These are phyloP conservation scores for Macrostomum lignano DNA, from an alignment of 1,140 invertebrate species.

Conservation along the genomic window DNA sequence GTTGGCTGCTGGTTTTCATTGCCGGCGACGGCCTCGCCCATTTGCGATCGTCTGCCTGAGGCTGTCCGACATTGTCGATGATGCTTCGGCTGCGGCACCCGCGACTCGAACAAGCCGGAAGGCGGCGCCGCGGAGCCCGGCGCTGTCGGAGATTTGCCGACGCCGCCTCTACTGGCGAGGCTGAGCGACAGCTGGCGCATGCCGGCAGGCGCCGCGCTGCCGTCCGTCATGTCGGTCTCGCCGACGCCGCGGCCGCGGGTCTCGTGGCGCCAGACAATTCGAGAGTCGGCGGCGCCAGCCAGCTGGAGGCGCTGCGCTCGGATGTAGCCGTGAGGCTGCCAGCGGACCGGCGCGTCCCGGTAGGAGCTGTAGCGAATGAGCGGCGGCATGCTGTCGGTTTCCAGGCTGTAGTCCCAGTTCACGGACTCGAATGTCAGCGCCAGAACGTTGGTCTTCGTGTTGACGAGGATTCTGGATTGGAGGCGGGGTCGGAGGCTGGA, in stretches of 20 bases:
- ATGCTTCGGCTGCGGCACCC: no score
- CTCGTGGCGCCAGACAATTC: conserved; percentile 12
- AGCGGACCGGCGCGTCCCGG: conserved; percentile 14
- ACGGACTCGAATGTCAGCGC: conserved; percentile 24
- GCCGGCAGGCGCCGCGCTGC: no score
- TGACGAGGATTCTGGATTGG: conserved; percentile 24
- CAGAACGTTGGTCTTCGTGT: conserved; percentile 20
- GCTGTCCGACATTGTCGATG: no score
- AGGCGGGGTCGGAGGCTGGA: no score
- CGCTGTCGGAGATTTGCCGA: no score
- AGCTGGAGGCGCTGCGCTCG: conserved; percentile 17
- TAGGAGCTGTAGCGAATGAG: conserved; percentile 18
- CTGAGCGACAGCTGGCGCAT: no score
- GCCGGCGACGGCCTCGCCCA: background rate
- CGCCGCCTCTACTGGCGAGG: no score
- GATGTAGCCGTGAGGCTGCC: conserved; percentile 18
- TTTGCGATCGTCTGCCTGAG: no score
- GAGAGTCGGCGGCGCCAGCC: conserved; percentile 17
- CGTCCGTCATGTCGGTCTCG: conserved; percentile 2
- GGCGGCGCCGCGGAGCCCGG: no score
- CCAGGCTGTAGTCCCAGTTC: conserved; percentile 22
- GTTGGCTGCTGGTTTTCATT: conserved; percentile 2
- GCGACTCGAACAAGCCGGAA: no score
- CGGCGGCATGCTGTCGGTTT: conserved; percentile 19
- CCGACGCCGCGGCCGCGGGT: background rate